Conservation (phyloP, 2,797 vertebrate genomes). For the Podargus strigoides region DNA sequence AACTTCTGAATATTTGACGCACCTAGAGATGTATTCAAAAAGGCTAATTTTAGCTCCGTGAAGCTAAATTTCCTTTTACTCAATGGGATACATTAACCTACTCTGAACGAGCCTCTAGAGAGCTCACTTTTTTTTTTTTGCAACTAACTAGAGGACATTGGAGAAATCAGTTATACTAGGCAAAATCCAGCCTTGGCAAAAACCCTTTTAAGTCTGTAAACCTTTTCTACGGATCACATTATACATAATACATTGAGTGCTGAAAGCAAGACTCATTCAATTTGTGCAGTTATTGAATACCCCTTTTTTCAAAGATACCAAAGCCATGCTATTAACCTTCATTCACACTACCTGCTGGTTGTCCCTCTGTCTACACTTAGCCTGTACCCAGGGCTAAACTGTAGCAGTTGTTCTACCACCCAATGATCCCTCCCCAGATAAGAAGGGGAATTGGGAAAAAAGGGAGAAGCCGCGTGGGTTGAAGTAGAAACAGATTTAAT, state of each 20-base stretch:
- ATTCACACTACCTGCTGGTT: not conserved
- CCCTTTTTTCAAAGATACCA: not conserved
- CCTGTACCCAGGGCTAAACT: too few relatives aligned
- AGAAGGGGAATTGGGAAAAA: too few relatives aligned
- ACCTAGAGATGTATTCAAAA: not conserved
- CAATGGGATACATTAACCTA: not conserved
- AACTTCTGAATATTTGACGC: not conserved
- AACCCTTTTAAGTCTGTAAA: not conserved
- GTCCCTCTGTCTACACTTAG: too few relatives aligned
- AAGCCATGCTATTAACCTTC: not conserved
- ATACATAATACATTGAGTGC: not conserved
- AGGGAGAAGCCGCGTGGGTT: too few relatives aligned
- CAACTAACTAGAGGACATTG: not conserved
- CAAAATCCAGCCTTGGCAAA: not conserved
- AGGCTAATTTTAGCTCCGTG: not conserved
- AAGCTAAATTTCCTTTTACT: not conserved
- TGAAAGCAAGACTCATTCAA: not conserved
- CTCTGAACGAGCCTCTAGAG: not conserved
- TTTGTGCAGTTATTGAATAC: not conserved
- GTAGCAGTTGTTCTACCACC: too few relatives aligned
- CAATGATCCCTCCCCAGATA: too few relatives aligned
- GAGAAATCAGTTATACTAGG: not conserved
- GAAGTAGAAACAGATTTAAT: too few relatives aligned
- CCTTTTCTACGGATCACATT: not conserved
- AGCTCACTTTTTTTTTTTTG: not conserved